Evolutionary conservation across 2,113 vertebrate species (phyloP), one percentile per base, ranked within the genome.

Genomic region (Ancistrus triradiatus): DNA sequence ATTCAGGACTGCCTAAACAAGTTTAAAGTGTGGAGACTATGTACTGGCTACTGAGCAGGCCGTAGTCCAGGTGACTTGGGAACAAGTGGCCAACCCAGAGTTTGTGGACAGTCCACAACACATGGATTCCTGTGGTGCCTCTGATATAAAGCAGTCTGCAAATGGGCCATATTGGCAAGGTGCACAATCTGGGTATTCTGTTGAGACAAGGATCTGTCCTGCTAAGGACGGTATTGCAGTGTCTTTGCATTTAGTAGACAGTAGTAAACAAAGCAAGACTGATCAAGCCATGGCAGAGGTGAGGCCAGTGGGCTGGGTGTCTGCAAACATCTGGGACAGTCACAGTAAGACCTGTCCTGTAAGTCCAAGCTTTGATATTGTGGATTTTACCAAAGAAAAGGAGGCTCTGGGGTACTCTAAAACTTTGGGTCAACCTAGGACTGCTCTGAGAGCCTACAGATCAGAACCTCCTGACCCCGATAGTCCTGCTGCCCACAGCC

Each of bases 361-460:
- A 42, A 90, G 91, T 8, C 91, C 93, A 15, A 92, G 94, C 0
- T 89, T 93, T 56, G 86, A 88, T 22, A 92, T 92, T 0, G 89
- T 93, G 56, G 87, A 89, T 35, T 74, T 74, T 27, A 67, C 85
- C 17, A 81, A 70, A 53, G 80, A 80, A 7, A 66, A 43, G 33
- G 47, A 22, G 1, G 56, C 51, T 11, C 22, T 38, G 57, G 51
- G 31, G 10, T 35, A 38, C 15, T 46, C 50, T 22, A 15, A 28
- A 22, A 55, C 47, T 2, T 15, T 7, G 10, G 10, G 13, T 58
- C 51, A 72, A 24, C 21, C 52, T 50, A 52, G 13, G 33, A 14
- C 63, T 18, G 28, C 59, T 44, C 38, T 37, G 17, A 72, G 51
- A 22, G 43, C 31, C 55, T 59, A 1, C 19, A 48, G 31, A 53